Conservation (phyloP, 2,888 invertebrate species). For the Myathropa florea region DNA sequence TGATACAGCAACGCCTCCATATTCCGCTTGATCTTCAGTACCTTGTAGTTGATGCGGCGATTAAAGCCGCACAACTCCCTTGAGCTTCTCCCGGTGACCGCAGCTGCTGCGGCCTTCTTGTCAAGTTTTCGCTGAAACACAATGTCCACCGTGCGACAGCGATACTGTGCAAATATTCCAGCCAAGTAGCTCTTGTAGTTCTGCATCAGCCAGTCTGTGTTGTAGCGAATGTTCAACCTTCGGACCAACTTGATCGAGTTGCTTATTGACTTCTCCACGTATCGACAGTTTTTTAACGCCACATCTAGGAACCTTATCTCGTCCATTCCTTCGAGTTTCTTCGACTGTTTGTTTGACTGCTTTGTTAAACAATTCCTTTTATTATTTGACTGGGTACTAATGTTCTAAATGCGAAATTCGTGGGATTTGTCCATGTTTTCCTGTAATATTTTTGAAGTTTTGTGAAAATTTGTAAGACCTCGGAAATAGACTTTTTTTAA, state of each 20-base stretch:
- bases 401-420: too few species aligned
- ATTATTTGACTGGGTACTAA: too few species aligned
- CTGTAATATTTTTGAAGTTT: too few species aligned
- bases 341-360: not conserved
- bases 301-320: slow-evolving; percentile 72
- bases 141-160: slow-evolving; percentile 37
- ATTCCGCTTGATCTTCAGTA: slow-evolving; percentile 73
- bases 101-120: not conserved
- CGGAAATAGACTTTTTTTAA: too few species aligned
- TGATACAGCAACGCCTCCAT: slow-evolving; percentile 73
- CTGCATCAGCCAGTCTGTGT: slow-evolving; percentile 73
- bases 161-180: slow-evolving; percentile 72
- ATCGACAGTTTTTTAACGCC: slow-evolving; percentile 72
- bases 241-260: slow-evolving; percentile 72
- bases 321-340: slow-evolving; percentile 71
- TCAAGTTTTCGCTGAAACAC: not conserved
- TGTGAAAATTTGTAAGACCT: too few species aligned
- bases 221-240: slow-evolving; percentile 74
- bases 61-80: slow-evolving; percentile 71
- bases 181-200: slow-evolving; percentile 73
- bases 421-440: too few species aligned
- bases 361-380: too few species aligned
- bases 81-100: slow-evolving; percentile 60
- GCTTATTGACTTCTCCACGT: slow-evolving; percentile 71
- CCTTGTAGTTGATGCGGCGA: slow-evolving; percentile 73